Evolutionary conservation across 1,140 invertebrate species (phyloP), one percentile per base, ranked within the genome.

Genomic region (Popillia japonica): DNA sequence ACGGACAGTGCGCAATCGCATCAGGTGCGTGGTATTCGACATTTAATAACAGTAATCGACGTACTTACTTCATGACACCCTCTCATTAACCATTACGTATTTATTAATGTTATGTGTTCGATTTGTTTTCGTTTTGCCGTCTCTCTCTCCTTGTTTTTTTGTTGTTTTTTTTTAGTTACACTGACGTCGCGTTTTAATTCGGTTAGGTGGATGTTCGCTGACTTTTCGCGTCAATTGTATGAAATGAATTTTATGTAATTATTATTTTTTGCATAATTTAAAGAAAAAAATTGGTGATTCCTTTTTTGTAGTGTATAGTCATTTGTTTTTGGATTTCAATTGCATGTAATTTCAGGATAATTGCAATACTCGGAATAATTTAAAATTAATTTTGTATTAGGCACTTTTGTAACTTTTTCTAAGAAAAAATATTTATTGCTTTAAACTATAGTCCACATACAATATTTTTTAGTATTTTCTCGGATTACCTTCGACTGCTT

Each of bases 11-110:
- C 84, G 85, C 85, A 86, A 82, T 79, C 85, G 82, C 61, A 68
- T 68, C 83, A 86, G 85, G 85, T 86, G 83, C 83, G 85, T 86
- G 78, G 41, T 82, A 27, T 78, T 79, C 61, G 61, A 68, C 61
- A 68, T 68, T 72, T 86, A 84, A 83, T 85, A 78, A 83, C 78
- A 80, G 83, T 83, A 81, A 83, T 83, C 81, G 79, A 76, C 17
- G 40, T 40, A 41, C 41, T 74, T 44, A 76, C 11, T 59, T 72
- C 75, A 61, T 20, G 79, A 82, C 80, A 83, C 80, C 83, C 83
- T 79, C 79, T 83, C 80, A 83, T 83, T 83, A 83, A 75, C 72
- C 79, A 80, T 83, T 82, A 81, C 82, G 80, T 82, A 81, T 83
- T 82, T 82, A 83, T 83, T 83, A 83, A 76, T 79, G 80, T 81